A percentile compares a stretch with the other conserved stretches of the same genome.
Conservation (phyloP, 1,140 invertebrate genomes). For the Palaemon carinicauda region DNA sequence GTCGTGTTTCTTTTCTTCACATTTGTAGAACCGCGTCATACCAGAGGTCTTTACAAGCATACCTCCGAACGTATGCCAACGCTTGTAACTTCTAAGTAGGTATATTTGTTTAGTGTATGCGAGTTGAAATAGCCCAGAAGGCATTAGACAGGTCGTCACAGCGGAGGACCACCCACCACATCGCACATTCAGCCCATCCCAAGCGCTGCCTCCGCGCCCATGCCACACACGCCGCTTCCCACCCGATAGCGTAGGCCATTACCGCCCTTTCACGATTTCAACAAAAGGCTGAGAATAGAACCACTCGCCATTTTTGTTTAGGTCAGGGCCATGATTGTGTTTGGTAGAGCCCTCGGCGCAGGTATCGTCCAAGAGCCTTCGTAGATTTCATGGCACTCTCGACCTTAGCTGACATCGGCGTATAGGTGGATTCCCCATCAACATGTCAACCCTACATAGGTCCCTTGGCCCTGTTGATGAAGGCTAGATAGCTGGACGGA, state of each 20-base stretch:
- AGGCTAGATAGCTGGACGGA: neutral
- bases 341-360: neutral
- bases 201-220: neutral
- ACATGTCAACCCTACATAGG: neutral
- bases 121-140: neutral
- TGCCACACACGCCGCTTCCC: constrained; percentile 21
- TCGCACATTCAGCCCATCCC: neutral
- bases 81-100: too few species aligned
- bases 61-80: too few species aligned
- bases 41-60: too few species aligned
- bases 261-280: neutral
- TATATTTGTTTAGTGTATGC: neutral
- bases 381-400: neutral
- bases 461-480: neutral
- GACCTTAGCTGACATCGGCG: neutral
- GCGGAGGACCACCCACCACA: constrained; percentile 20
- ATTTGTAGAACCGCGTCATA: too few species aligned
- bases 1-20: too few species aligned
- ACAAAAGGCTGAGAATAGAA: neutral
- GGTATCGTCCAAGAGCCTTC: neutral
- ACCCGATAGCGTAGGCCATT: neutral
- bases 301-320: neutral
- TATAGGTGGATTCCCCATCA: neutral
- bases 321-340: constrained; percentile 13
- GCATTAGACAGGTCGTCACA: neutral